Conservation (phyloP, 2,797 vertebrate species). For the Gambusia yucatana region DNA sequence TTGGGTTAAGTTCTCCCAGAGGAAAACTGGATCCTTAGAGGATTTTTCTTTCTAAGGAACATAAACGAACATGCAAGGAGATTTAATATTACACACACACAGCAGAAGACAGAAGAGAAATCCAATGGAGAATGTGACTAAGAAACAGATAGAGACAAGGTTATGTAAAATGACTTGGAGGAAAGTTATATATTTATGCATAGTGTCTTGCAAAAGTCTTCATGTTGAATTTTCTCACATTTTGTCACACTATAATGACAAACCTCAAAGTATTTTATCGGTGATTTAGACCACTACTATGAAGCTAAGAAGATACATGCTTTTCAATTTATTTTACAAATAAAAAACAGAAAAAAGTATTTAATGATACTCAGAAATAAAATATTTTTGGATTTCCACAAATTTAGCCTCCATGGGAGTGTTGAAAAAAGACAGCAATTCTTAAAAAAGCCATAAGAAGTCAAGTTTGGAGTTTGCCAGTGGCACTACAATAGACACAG, state of each 20-base stretch:
- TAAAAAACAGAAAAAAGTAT: background rate
- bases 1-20: constrained; percentile 72
- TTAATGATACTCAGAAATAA: background rate
- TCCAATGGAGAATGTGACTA: constrained; percentile 7
- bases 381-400: background rate
- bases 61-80: constrained; percentile 47
- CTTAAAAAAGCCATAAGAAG: background rate
- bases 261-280: background rate
- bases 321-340: background rate
- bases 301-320: background rate
- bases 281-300: background rate
- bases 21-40: constrained; percentile 58
- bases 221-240: background rate
- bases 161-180: background rate
- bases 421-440: background rate
- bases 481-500: background rate
- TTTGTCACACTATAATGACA: background rate
- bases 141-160: constrained; percentile 25
- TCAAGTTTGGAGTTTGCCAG: background rate
- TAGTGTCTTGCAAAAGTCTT: background rate
- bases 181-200: background rate
- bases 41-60: constrained; percentile 74
- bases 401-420: background rate
- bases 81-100: constrained; percentile 42
- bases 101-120: constrained; percentile 23